A percentile compares a stretch with the other conserved stretches of the same genome.
Conservation (phyloP, 2,888 invertebrate genomes). For the Apantesis nais region DNA sequence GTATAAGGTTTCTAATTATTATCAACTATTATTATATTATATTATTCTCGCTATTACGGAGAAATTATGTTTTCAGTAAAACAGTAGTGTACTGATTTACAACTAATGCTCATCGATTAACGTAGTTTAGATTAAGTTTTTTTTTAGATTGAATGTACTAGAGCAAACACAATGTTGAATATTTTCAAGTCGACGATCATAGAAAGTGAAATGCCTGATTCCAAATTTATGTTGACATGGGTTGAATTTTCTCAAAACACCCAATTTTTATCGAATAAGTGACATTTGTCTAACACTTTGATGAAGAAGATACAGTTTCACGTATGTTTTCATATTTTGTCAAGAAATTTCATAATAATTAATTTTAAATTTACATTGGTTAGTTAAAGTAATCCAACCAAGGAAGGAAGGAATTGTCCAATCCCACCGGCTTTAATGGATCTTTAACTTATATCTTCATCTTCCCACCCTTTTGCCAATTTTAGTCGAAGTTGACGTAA, state of each 20-base stretch:
- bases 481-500: too few species aligned
- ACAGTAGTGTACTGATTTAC: background rate
- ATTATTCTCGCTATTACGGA: background rate
- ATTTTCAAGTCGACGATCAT: background rate
- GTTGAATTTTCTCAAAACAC: background rate
- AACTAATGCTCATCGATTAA: background rate
- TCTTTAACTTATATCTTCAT: too few species aligned
- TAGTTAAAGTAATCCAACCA: too few species aligned
- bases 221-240: background rate
- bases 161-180: background rate
- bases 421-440: too few species aligned
- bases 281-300: background rate
- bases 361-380: too few species aligned
- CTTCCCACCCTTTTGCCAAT: too few species aligned
- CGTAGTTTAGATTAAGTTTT: background rate
- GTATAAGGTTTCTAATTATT: background rate
- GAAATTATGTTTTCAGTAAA: background rate
- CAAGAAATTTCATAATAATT: too few species aligned
- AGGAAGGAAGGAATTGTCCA: too few species aligned
- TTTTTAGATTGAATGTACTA: background rate
- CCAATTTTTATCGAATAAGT: background rate
- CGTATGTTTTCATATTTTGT: too few species aligned
- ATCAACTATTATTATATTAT: background rate
- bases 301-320: background rate
- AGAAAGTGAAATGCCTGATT: background rate